phyloP scores from a whole-genome alignment of 2,888 invertebrate genomes.

The Papilio gigon region DNA sequence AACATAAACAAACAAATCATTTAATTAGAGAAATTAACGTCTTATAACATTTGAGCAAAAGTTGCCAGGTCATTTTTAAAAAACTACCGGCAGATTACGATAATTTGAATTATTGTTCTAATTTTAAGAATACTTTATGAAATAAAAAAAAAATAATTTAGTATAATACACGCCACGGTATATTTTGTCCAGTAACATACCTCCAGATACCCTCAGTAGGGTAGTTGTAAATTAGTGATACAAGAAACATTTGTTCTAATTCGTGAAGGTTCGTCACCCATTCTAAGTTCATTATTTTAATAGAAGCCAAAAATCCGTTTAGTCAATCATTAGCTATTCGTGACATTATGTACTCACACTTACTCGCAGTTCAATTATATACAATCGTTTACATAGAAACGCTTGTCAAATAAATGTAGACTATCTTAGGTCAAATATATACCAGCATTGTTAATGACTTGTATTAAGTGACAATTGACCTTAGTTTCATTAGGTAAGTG shows the following conservation, averaged over 20 bases:
- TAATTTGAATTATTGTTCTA: neutral
- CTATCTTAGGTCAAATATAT: no score
- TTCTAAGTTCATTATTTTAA: neutral
- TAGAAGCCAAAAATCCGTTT: neutral
- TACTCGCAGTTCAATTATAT: no score
- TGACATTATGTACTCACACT: no score
- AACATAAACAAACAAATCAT: neutral
- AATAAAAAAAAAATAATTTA: neutral
- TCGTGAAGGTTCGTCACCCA: no score
- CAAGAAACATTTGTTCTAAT: neutral
- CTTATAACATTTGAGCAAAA: conserved; percentile 14
- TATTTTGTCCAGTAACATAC: no score
- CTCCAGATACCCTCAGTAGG: no score
- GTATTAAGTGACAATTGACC: no score
- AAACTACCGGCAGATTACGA: neutral
- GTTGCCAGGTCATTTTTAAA: conserved; percentile 11
- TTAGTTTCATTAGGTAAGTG: no score
- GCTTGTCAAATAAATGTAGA: no score
- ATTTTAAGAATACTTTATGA: neutral
- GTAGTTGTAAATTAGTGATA: neutral
- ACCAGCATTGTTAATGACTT: no score
- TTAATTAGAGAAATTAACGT: neutral
- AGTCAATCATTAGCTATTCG: neutral
- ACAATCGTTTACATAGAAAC: no score
- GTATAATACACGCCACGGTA: neutral